Conservation (phyloP, 2,797 vertebrate species). For the Sebastes matsubarae region DNA sequence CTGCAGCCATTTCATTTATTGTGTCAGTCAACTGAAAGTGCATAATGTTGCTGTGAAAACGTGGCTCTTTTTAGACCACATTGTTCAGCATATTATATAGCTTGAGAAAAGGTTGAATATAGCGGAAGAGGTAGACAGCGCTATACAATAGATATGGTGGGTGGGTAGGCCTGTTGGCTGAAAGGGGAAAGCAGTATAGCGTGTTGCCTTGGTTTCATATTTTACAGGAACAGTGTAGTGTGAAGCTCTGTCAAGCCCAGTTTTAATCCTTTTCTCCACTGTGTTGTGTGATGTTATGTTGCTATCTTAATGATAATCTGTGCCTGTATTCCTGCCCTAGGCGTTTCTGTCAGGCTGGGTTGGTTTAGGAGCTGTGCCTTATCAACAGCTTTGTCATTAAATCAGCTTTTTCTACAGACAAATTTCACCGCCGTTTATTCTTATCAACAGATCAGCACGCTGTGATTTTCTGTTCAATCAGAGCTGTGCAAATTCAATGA, state of each 20-base stretch:
- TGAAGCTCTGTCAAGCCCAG: constrained; percentile 70
- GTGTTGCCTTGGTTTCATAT: constrained; percentile 65
- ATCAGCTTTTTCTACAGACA: constrained; percentile 80
- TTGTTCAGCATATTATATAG: constrained; percentile 28
- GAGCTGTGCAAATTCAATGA: constrained; percentile 64
- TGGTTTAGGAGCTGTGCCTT: constrained; percentile 75
- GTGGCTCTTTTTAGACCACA: constrained; percentile 9
- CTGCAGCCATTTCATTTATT: constrained; percentile 41
- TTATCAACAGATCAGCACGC: constrained; percentile 75
- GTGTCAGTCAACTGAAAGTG: constrained; percentile 40
- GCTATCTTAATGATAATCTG: constrained; percentile 86
- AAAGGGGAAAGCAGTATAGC: constrained; percentile 21
- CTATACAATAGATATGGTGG: constrained; percentile 28
- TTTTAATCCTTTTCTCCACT: constrained; percentile 81
- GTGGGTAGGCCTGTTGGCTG: constrained; percentile 36
- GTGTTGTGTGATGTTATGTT: constrained; percentile 77
- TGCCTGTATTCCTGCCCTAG: constrained; percentile 77
- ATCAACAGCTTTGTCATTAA: constrained; percentile 83
- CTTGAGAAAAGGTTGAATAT: constrained; percentile 22
- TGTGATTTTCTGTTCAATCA: constrained; percentile 78
- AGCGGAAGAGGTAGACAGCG: not conserved
- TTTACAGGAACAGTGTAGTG: constrained; percentile 65
- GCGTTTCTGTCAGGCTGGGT: constrained; percentile 77
- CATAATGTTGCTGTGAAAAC: constrained; percentile 20
- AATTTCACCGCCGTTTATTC: constrained; percentile 74